Evolutionary conservation across 2,113 vertebrate species (phyloP).

Genomic region (Emydocephalus ijimae): DNA sequence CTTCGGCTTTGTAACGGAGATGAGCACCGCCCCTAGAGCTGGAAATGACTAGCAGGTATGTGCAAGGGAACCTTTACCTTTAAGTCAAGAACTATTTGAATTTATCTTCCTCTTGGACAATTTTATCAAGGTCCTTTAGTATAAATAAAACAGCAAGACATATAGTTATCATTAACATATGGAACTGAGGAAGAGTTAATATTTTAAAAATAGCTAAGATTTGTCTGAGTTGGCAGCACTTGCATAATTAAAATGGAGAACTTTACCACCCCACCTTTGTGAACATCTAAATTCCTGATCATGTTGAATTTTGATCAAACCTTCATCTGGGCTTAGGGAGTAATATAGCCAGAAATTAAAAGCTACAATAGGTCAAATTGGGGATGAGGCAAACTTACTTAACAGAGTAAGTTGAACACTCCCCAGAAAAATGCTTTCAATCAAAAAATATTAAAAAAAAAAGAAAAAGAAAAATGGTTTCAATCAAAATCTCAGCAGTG

Average conservation of each 20-base stretch:
- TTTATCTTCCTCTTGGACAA: neutral
- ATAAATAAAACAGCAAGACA: neutral
- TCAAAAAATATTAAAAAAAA: neutral
- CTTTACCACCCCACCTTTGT: neutral
- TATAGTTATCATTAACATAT: neutral
- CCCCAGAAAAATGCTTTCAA: neutral
- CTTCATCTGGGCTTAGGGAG: neutral
- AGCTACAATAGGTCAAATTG: neutral
- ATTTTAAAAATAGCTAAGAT: neutral
- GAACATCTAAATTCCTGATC: neutral
- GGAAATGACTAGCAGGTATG: no score
- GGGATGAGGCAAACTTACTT: neutral
- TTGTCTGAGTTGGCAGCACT: neutral
- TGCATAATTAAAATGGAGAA: neutral
- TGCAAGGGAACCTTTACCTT: no score
- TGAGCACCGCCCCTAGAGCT: no score
- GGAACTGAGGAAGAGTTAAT: neutral
- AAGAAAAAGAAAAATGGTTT: neutral
- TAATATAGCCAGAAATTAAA: neutral
- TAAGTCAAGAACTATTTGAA: neutral
- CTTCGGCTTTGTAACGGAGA: no score
- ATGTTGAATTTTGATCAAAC: neutral
- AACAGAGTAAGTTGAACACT: neutral
- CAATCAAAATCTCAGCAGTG: neutral
- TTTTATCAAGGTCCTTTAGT: neutral